Conservation (phyloP, 2,113 vertebrate species). For the Campylomormyrus numenius region DNA sequence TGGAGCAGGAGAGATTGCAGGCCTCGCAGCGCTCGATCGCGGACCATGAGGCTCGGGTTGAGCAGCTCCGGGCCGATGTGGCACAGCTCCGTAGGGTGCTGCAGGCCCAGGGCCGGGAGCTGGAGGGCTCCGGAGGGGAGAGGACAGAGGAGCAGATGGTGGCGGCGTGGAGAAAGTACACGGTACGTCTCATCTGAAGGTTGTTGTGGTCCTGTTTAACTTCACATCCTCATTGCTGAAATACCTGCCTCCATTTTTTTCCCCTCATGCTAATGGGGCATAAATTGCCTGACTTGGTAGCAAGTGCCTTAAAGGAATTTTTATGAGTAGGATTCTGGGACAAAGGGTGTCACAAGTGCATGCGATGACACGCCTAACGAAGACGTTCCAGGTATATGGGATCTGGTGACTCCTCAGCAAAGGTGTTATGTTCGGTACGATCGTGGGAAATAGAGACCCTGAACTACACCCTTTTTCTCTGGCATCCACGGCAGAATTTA, state of each 20-base stretch:
- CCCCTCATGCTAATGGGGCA: background rate
- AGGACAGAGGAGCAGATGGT: constrained; percentile 69
- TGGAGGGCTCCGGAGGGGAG: constrained; percentile 43
- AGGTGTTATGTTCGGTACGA: background rate
- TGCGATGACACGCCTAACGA: background rate
- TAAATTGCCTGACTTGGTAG: background rate
- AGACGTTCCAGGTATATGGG: background rate
- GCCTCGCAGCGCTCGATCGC: constrained; percentile 55
- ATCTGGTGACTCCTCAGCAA: background rate
- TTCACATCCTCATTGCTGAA: background rate
- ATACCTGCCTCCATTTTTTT: background rate
- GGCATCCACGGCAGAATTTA: background rate
- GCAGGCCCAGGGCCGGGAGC: constrained; percentile 57
- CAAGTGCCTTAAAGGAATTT: background rate
- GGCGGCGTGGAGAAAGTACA: constrained; percentile 69
- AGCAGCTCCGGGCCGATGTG: constrained; percentile 63
- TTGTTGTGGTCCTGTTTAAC: no score
- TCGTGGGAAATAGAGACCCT: background rate
- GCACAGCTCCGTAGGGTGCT: constrained; percentile 56
- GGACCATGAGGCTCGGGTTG: constrained; percentile 56
- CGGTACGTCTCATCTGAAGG: constrained; percentile 49
- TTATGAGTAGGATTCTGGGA: background rate
- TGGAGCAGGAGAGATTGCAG: constrained; percentile 59
- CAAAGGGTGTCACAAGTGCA: background rate
- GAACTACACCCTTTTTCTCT: background rate